Conservation (phyloP, 2,888 invertebrate genomes). For the Dryomyza anilis region DNA sequence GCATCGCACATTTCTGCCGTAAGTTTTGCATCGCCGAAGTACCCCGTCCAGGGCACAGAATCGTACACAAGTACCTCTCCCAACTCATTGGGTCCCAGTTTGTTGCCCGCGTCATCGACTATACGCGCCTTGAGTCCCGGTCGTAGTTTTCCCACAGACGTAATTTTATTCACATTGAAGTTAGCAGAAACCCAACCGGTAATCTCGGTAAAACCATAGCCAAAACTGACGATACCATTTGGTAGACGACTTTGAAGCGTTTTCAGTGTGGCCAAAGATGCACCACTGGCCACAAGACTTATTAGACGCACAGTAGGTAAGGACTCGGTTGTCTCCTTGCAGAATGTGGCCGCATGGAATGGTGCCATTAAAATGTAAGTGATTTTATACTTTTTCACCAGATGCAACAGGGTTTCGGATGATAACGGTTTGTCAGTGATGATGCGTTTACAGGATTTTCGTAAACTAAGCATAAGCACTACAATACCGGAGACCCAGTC, state of each 20-base stretch:
- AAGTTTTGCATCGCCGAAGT: slow-evolving; percentile 41
- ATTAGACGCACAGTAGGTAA: too few relatives aligned
- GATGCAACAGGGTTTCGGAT: too few relatives aligned
- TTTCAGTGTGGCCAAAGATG: slow-evolving; percentile 38
- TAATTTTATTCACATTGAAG: slow-evolving; percentile 30
- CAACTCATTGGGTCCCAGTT: slow-evolving; percentile 37
- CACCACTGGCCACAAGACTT: too few relatives aligned
- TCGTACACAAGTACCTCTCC: slow-evolving; percentile 48
- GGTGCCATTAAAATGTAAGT: too few relatives aligned
- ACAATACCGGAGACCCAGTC: too few relatives aligned
- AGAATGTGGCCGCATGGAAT: too few relatives aligned
- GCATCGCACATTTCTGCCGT: slow-evolving; percentile 39
- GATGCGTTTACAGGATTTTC: too few relatives aligned
- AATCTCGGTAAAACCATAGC: slow-evolving; percentile 49
- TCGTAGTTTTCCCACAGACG: slow-evolving; percentile 39
- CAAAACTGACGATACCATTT: slow-evolving; percentile 38
- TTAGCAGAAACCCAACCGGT: slow-evolving; percentile 31
- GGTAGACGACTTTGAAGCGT: slow-evolving; percentile 40
- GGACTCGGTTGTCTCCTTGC: too few relatives aligned
- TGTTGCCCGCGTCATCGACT: slow-evolving; percentile 40
- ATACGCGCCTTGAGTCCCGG: slow-evolving; percentile 41
- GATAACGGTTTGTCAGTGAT: too few relatives aligned
- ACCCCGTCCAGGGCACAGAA: slow-evolving; percentile 44
- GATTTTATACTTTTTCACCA: too few relatives aligned
- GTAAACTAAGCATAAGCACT: too few relatives aligned